Evolutionary conservation across 2,797 vertebrate genomes (phyloP), one percentile per base, ranked within the genome.

Genomic region (Prunella strophiata): DNA sequence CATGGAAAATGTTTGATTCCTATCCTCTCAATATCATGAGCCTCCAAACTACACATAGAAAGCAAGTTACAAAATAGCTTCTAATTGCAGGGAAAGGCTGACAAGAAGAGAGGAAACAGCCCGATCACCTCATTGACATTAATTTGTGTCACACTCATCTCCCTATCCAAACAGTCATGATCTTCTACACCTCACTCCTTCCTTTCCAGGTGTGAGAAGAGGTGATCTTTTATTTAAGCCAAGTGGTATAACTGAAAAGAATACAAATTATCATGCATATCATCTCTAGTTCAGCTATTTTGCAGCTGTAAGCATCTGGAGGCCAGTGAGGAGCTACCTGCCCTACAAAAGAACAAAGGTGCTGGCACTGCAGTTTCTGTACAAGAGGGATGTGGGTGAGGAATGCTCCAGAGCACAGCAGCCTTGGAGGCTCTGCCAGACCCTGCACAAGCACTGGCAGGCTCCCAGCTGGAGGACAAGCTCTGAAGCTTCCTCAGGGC

Each of bases 331-430:
- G 42, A 83, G 38, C 50, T 34, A 21, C 32, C 25, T 80, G 22
- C 50, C 59, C 30, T 61, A 34, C 21, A 11, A 17, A 68, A 45
- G 3, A 48, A 4, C 20, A 61, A 38, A 20, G 59, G 19, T 47
- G 34, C 55, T 4, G 7, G 36, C n/a, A 8, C 32, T 45, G 36
- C 22, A 47, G 43, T 36, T 74, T 72, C n/a, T 42, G 25, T 34
- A 1, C 26, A 34, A 14, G 70, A 68, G n/a, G 12, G 58, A 8
- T 5, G 5, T 0, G 8, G 25, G n/a, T 5, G 3, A 55, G 38
- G 54, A 40, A 30, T 1, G 7, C 40, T 32, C 14, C 30, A 32
- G 80, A 55, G 55, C 55, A 30, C 63, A 68, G 70, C 70, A 65
- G 63, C 36, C 45, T 52, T 27, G 48, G 36, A 62, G 43, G 32